Evolutionary conservation across 2,797 vertebrate genomes (phyloP).

Genomic region (Galagoides demidoff): DNA sequence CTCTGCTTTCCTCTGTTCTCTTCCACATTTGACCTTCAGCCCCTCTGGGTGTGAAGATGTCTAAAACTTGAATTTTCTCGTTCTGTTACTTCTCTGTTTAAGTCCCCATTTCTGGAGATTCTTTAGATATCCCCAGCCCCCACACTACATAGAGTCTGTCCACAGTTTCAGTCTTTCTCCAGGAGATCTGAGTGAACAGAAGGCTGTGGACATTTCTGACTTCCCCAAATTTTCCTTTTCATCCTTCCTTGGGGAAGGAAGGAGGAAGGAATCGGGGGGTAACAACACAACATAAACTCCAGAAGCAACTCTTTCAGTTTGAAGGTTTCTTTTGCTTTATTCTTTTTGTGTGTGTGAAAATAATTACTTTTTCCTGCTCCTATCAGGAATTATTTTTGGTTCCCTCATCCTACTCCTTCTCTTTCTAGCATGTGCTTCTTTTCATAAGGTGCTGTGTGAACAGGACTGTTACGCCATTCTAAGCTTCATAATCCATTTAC

Average conservation of each 20-base stretch:
- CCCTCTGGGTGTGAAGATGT: background rate
- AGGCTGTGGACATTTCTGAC: background rate
- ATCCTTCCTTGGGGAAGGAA: background rate
- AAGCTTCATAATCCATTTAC: constrained; percentile 21
- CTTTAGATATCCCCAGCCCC: background rate
- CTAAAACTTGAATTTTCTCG: background rate
- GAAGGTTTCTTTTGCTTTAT: background rate
- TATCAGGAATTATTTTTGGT: background rate
- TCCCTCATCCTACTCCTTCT: background rate
- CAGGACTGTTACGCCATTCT: background rate
- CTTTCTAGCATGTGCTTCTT: background rate
- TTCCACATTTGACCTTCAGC: background rate
- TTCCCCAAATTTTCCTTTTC: background rate
- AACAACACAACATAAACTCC: background rate
- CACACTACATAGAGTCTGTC: background rate
- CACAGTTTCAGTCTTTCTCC: background rate
- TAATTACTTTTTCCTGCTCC: background rate
- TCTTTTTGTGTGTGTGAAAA: constrained; percentile 19
- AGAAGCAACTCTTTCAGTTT: background rate
- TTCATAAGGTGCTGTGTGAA: background rate
- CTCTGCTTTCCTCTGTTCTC: background rate
- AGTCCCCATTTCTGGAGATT: background rate
- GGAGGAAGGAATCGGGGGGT: background rate
- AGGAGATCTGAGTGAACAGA: background rate
- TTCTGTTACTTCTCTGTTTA: background rate